A percentile compares a stretch with the other conserved stretches of the same genome.
Evolutionary conservation across 1,140 invertebrate species (phyloP).

Genomic region (Nasonia giraulti): DNA sequence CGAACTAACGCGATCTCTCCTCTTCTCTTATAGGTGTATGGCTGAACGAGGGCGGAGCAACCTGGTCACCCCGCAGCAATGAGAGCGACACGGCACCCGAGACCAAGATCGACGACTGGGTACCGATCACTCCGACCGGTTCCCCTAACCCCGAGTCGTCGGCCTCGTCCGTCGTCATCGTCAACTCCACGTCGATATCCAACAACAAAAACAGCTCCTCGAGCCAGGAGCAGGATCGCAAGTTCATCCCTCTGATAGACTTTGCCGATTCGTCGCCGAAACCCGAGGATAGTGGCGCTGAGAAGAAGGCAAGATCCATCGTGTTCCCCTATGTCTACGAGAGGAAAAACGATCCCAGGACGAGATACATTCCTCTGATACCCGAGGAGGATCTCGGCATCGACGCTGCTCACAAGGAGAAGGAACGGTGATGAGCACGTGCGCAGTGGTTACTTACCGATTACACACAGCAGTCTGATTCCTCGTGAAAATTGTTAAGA

Average conservation of each 20-base stretch:
- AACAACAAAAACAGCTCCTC: constrained; percentile 29
- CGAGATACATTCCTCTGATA: constrained; percentile 71
- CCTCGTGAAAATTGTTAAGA: background rate
- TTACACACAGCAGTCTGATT: background rate
- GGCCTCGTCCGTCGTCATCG: background rate
- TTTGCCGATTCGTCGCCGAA: constrained; percentile 51
- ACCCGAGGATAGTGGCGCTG: constrained; percentile 45
- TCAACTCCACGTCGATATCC: background rate
- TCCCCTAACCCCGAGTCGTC: background rate
- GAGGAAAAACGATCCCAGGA: constrained; percentile 67
- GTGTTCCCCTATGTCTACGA: constrained; percentile 71
- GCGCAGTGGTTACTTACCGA: background rate
- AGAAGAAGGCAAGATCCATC: constrained; percentile 57
- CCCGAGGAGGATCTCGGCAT: constrained; percentile 66
- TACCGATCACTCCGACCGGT: constrained; percentile 53
- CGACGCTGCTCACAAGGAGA: background rate
- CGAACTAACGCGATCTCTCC: constrained; percentile 26
- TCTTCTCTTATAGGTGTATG: constrained; percentile 54
- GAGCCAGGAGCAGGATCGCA: constrained; percentile 54
- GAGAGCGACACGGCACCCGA: constrained; percentile 49
- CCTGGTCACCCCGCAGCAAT: constrained; percentile 55
- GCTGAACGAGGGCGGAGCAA: constrained; percentile 60
- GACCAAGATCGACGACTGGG: constrained; percentile 66
- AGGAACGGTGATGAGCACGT: constrained; percentile 39
- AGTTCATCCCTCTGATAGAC: constrained; percentile 67